phyloP scores from a whole-genome alignment of 2,888 invertebrate genomes.

The Agriotes lineatus region DNA sequence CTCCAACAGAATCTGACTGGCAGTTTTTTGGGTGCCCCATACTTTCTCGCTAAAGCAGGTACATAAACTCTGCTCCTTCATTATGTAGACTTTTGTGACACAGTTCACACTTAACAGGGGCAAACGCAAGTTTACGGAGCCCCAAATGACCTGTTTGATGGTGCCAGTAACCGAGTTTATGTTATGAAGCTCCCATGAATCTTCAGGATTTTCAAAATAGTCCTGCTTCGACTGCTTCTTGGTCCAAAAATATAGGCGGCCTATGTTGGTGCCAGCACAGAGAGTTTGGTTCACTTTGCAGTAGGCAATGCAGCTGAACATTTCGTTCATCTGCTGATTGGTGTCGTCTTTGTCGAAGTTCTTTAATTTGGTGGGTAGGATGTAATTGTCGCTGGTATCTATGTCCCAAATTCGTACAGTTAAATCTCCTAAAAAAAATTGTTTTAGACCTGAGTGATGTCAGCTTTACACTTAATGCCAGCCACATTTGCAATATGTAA shows the following conservation, averaged over 20 bases:
- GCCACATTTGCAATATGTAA: too few relatives aligned
- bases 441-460: too few relatives aligned
- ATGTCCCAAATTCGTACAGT: constrained; percentile 93
- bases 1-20: constrained; percentile 80
- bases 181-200: constrained; percentile 84
- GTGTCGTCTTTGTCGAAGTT: constrained; percentile 56
- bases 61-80: constrained; percentile 88
- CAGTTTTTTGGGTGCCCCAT: constrained; percentile 87
- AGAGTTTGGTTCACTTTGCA: constrained; percentile 80
- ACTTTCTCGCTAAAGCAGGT: constrained; percentile 83
- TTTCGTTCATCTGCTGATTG: constrained; percentile 66
- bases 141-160: constrained; percentile 85
- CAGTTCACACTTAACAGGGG: constrained; percentile 85
- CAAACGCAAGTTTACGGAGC: constrained; percentile 77
- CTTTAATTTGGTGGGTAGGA: constrained; percentile 74
- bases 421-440: constrained; percentile 77
- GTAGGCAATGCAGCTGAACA: constrained; percentile 80
- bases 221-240: constrained; percentile 59
- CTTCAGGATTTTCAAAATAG: constrained; percentile 74
- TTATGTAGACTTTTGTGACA: constrained; percentile 86
- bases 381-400: constrained; percentile 92
- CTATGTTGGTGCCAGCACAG: constrained; percentile 91
- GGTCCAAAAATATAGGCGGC: constrained; percentile 90
- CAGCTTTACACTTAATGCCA: too few relatives aligned
- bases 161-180: constrained; percentile 81